Evolutionary conservation across 2,888 invertebrate genomes (phyloP), one percentile per base, ranked within the genome.

Genomic region (Synergus laeviventris): DNA sequence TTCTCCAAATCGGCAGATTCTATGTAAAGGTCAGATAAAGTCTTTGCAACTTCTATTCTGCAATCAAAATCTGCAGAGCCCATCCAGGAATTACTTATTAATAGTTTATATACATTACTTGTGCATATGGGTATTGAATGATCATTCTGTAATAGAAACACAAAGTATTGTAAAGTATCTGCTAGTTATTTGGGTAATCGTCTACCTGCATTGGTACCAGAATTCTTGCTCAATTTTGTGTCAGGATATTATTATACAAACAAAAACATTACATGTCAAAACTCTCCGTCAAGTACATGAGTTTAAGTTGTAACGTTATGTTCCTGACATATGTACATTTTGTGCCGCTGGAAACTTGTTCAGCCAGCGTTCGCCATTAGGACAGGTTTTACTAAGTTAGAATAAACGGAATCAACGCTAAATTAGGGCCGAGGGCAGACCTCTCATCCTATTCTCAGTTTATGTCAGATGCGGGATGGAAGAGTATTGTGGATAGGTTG

Each of bases 1-100:
- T 78, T 75, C 45, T 74, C 45, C 16, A 61, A 18, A 21, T 76
- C 78, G 5, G 16, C 49, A 61, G 62, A 45, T 49, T 80, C 77
- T 21, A 83, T 59, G 70, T 82, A 86, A 60, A 89, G 81, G 75
- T 85, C 84, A 14, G 79, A 49, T 16, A 89, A 78, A 74, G 87
- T 84, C 74, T 85, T 78, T 4, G 88, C 87, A 61, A 89, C 85
- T 36, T 87, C 86, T n/a, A 81, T 64, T 83, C 88, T 84, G 21
- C 87, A 87, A 59, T 85, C 86, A 21, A 82, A 56, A 74, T 83
- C 78, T 3, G 86, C 81, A 5, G 85, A 84, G 45, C 86, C 82
- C 80, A 89, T 89, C 87, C 85, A 87, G 36, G 85, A 83, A 78
- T 86, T 82, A 39, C 86, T 82, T 9, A 86, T 84, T 18, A 89